A percentile compares a stretch with the other conserved stretches of the same genome.
Conservation (phyloP, 2,113 vertebrate genomes). For the Numida meleagris region DNA sequence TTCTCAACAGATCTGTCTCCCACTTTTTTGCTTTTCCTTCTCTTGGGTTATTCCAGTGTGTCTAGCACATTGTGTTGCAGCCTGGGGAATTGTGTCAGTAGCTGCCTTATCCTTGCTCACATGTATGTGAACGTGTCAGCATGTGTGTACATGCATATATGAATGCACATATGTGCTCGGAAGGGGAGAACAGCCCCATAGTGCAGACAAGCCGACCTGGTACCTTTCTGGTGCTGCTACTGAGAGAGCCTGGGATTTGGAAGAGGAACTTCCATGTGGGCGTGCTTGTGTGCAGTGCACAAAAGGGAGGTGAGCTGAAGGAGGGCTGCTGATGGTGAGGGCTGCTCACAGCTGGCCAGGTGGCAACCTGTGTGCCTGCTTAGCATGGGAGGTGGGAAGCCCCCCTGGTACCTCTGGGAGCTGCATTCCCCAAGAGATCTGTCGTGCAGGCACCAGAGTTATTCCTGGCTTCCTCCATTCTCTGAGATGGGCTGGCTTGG, state of each 20-base stretch:
- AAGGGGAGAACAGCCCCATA: neutral
- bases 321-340: accelerated
- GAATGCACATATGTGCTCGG: no score
- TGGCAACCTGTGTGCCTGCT: neutral
- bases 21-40: neutral
- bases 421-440: accelerated
- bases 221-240: neutral
- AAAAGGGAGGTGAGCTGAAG: neutral
- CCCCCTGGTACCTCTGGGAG: neutral
- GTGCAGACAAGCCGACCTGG: accelerated
- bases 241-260: neutral
- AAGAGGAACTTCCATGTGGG: accelerated
- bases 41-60: neutral
- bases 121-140: accelerated
- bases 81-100: neutral
- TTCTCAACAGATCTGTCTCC: neutral
- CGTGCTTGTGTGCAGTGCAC: neutral
- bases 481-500: no score
- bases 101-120: neutral
- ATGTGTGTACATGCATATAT: accelerated
- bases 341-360: accelerated
- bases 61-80: neutral
- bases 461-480: neutral
- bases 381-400: neutral
- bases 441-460: accelerated